phyloP scores from a whole-genome alignment of 2,797 vertebrate species.

The Syncerus caffer region DNA sequence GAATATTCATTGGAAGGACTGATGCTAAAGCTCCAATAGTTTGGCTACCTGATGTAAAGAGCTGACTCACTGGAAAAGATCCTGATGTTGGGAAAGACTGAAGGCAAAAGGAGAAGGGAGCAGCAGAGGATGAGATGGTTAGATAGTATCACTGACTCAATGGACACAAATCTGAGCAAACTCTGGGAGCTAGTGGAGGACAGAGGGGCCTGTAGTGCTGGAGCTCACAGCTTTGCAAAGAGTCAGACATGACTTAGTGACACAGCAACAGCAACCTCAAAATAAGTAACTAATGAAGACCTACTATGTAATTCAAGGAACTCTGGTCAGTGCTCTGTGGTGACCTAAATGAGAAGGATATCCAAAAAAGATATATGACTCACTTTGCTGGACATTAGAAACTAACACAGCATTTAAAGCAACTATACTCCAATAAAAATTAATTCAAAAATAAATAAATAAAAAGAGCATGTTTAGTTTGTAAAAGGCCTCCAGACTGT shows the following conservation, averaged over 20 bases:
- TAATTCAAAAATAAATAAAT: not conserved
- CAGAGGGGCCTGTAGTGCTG: not conserved
- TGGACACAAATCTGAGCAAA: not conserved
- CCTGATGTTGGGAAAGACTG: not conserved
- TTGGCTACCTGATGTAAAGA: not conserved
- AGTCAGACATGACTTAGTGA: not conserved
- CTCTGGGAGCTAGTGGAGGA: not conserved
- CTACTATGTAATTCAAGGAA: not conserved
- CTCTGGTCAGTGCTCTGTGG: not conserved
- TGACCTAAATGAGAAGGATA: not conserved
- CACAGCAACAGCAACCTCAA: not conserved
- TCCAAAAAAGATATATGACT: not conserved
- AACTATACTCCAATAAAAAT: not conserved
- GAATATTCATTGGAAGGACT: not conserved
- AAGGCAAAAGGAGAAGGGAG: not conserved
- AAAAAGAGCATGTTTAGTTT: not conserved
- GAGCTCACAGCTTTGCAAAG: not conserved
- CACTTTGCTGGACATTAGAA: not conserved
- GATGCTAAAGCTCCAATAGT: not conserved
- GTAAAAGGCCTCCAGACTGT: not conserved
- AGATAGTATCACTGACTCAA: not conserved
- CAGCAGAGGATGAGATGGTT: not conserved
- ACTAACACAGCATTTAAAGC: not conserved
- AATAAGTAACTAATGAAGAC: not conserved
- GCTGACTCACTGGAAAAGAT: not conserved